Evolutionary conservation across 2,113 vertebrate species (phyloP).

Genomic region (Megaceryle maxima): DNA sequence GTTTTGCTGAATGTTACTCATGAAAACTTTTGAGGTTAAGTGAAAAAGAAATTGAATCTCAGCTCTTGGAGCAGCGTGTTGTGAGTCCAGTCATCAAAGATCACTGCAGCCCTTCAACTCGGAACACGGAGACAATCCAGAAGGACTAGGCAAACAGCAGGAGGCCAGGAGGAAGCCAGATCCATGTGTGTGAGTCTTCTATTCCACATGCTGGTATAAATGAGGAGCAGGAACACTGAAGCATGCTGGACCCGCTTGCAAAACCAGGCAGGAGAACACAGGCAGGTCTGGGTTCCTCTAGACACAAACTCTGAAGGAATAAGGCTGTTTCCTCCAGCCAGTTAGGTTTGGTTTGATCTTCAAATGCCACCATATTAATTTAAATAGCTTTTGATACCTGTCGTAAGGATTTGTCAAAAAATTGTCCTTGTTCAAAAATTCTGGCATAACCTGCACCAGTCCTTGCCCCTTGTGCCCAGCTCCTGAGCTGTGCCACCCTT

Average conservation of each 20-base stretch:
- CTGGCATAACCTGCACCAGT: rapidly evolving
- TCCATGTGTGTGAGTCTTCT: not conserved
- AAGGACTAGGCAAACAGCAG: not conserved
- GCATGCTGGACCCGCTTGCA: not conserved
- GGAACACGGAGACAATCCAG: not conserved
- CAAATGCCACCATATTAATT: not conserved
- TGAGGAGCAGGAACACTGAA: not conserved
- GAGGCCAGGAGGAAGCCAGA: not conserved
- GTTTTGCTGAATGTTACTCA: not conserved
- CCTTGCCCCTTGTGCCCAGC: not conserved
- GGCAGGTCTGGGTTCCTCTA: not conserved
- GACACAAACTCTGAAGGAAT: not conserved
- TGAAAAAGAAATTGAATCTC: not conserved
- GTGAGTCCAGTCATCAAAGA: not conserved
- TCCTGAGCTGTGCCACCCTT: not conserved
- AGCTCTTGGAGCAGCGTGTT: not conserved
- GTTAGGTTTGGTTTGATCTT: not conserved
- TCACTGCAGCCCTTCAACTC: not conserved
- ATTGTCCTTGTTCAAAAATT: not conserved
- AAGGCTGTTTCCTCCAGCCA: not conserved
- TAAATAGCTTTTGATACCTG: not conserved
- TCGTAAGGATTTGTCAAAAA: not conserved
- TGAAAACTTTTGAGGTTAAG: not conserved
- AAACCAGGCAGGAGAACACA: not conserved
- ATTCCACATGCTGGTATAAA: not conserved